These are phyloP conservation scores for Larimichthys polyactis DNA, from an alignment of 2,113 vertebrate genomes.

Conservation along the genomic window DNA sequence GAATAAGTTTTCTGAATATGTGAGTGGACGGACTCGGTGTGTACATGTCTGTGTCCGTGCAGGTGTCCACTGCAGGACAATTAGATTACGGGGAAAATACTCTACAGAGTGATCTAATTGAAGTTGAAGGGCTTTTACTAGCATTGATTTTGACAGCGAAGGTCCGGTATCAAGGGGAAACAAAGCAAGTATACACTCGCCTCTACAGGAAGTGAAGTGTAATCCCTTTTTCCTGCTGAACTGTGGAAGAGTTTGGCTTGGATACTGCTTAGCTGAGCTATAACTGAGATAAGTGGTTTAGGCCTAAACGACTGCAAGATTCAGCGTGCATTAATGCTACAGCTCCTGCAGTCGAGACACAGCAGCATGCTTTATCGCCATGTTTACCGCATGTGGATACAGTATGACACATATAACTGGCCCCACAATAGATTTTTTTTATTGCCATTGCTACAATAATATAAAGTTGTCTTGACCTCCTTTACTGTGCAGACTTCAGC, in stretches of 20 bases:
- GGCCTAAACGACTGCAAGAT: not conserved
- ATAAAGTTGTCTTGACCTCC: constrained; percentile 10
- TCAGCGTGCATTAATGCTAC: not conserved
- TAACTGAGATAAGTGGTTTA: not conserved
- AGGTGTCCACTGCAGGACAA: constrained; percentile 45
- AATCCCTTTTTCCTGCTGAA: not conserved
- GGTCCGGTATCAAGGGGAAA: constrained; percentile 28
- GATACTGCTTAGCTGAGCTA: constrained; percentile 9
- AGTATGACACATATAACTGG: not conserved
- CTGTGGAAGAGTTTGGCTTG: constrained; percentile 9
- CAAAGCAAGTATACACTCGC: constrained; percentile 18
- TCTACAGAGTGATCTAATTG: constrained; percentile 57
- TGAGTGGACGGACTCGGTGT: not conserved
- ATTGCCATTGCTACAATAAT: not conserved
- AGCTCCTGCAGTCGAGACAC: not conserved
- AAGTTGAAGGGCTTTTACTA: constrained; percentile 67
- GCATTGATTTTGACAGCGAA: constrained; percentile 45
- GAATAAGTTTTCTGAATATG: constrained; percentile 3
- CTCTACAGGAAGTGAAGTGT: constrained; percentile 18
- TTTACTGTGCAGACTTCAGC: constrained; percentile 15
- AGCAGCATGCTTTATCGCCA: not conserved
- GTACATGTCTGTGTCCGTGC: not conserved
- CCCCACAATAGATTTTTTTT: not conserved
- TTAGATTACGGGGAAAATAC: constrained; percentile 50
- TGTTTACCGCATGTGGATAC: too few species aligned